Percentiles rank a stretch among this genome's conserved stretches.
Evolutionary conservation across 1,140 invertebrate genomes (phyloP).

Genomic region (Euglossa dilemma): DNA sequence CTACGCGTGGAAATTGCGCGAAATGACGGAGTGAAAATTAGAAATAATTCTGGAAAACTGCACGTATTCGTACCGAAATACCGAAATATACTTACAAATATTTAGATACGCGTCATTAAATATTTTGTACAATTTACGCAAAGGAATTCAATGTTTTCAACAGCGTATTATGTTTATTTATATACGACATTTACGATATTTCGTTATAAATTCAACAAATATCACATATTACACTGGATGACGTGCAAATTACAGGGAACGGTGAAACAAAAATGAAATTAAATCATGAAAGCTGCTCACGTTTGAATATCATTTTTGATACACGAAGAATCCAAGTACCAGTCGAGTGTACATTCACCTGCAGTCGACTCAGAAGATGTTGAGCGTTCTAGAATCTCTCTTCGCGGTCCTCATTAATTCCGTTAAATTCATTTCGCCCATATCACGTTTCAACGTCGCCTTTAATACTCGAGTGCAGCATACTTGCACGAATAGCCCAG

Average conservation of each 20-base stretch:
- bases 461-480: not conserved
- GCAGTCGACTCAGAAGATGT: not conserved
- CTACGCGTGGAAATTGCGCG: no score
- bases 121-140: no score
- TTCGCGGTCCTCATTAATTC: not conserved
- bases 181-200: no score
- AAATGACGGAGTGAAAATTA: not conserved
- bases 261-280: no score
- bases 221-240: no score
- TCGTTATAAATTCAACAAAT: no score
- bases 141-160: no score
- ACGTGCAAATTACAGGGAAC: no score
- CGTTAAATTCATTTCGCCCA: not conserved
- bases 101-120: no score
- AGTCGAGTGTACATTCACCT: not conserved
- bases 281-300: no score
- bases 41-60: not conserved
- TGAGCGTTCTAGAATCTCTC: not conserved
- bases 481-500: not conserved
- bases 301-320: not conserved
- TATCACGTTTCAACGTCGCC: not conserved
- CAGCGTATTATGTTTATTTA: no score
- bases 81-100: not conserved
- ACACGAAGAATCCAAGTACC: not conserved
- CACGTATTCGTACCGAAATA: not conserved